Evolutionary conservation across 2,797 vertebrate species (phyloP), one percentile per base, ranked within the genome.

Genomic region (Hafferia zeledoni): DNA sequence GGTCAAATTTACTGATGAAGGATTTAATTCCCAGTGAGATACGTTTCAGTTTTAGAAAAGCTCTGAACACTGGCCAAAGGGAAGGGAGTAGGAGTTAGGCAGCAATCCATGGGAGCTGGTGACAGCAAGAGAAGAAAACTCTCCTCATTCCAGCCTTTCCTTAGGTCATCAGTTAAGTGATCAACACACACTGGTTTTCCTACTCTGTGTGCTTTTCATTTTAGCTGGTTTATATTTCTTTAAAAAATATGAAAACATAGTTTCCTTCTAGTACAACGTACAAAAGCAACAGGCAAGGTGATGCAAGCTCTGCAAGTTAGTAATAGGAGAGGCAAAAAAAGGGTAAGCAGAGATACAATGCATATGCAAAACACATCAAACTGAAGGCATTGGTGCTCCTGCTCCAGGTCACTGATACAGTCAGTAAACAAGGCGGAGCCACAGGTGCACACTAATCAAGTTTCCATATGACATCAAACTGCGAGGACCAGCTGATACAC

Each of bases 261-360:
- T 35, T 86, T 83, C 43, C 39, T 74, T 71, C 41, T 55, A 71
- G 31, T 22, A 57, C 17, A 68, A 24, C 27, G 49, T 5, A 70
- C 5, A 56, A 80, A 74, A 89, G 31, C 33, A 83, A 49, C 0
- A 70, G 37, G 41, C 25, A 67, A 70, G 44, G 31, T 18, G 33
- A 77, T 6, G 5, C n/a, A 47, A 80, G 52, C 22, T 80, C 47
- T 47, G 13, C 47, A 43, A 85, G 35, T 50, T 17, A 71, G 5
- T 24, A 74, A 71, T 0, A 77, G 30, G 25, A 86, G 31, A 83
- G 18, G 57, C 13, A 86, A 78, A 72, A 82, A 77, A 52, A 17
- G 8, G 6, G 1, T 55, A 78, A 81, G 53, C 18, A 75, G 67
- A 80, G 33, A 35, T 5, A 60, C 0, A 0, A 55, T 1, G 25